Percentiles rank a stretch among this genome's conserved stretches.
Evolutionary conservation across 2,797 vertebrate species (phyloP).

Genomic region (Mionectes olivaceus): DNA sequence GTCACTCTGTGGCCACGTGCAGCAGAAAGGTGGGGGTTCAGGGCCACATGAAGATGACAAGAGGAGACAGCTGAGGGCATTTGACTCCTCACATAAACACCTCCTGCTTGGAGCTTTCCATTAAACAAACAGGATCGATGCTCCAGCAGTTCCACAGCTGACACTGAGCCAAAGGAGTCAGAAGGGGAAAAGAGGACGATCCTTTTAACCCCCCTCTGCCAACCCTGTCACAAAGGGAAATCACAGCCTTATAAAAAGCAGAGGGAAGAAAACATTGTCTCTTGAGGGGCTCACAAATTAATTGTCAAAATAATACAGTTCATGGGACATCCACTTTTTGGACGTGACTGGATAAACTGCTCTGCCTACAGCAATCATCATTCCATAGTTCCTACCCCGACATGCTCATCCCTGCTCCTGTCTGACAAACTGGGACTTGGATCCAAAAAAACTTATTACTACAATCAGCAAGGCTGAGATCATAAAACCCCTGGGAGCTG

Average conservation of each 20-base stretch:
- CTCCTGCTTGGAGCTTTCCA: background rate
- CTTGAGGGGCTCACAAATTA: background rate
- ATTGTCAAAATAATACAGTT: background rate
- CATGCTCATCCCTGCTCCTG: background rate
- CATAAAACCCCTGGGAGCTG: background rate
- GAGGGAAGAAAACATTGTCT: background rate
- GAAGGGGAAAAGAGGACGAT: background rate
- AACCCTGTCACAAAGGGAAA: background rate
- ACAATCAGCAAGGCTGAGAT: background rate
- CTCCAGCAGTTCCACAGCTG: background rate
- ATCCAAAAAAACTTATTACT: background rate
- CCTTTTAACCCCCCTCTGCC: background rate
- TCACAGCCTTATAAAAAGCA: background rate
- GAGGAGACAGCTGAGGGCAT: conserved; percentile 3
- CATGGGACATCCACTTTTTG: background rate
- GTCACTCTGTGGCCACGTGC: background rate
- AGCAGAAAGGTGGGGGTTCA: conserved; percentile 2
- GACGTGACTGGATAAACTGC: background rate
- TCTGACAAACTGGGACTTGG: background rate
- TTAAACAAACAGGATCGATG: background rate
- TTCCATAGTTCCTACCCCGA: background rate
- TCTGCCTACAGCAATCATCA: background rate
- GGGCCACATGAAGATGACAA: background rate
- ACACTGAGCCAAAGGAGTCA: background rate
- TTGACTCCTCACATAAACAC: background rate